A percentile compares a stretch with the other conserved stretches of the same genome.
Conservation (phyloP, 2,797 vertebrate species). For the Chloroceryle inda region DNA sequence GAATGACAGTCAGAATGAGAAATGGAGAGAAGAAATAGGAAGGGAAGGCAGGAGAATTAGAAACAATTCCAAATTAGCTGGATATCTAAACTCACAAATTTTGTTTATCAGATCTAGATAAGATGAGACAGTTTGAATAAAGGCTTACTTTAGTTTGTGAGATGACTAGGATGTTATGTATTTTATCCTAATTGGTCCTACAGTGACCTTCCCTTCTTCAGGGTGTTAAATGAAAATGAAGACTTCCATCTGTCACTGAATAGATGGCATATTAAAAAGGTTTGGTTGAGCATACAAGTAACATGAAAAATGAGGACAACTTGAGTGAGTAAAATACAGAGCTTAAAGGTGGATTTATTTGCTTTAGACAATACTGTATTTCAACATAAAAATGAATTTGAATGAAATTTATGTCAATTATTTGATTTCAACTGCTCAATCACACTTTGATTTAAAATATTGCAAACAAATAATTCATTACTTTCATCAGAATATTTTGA, state of each 20-base stretch:
- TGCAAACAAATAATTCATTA: constrained; percentile 61
- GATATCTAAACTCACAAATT: neutral
- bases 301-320: constrained; percentile 7
- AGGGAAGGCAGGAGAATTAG: neutral
- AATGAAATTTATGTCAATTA: constrained; percentile 46
- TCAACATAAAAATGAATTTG: constrained; percentile 36
- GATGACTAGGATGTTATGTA: neutral
- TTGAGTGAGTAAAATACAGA: neutral
- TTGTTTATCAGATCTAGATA: neutral
- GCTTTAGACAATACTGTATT: constrained; percentile 52
- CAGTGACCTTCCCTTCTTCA: neutral
- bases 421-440: constrained; percentile 32
- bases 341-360: neutral
- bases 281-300: neutral
- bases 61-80: neutral
- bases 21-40: neutral
- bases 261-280: neutral
- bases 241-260: neutral
- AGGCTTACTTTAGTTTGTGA: neutral
- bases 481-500: constrained; percentile 29
- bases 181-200: neutral
- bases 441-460: constrained; percentile 48
- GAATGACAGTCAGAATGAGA: neutral
- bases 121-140: neutral
- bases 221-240: constrained; percentile 10